These are phyloP conservation scores for Frankliniella fusca DNA, from an alignment of 2,888 invertebrate genomes.

Conservation along the genomic window DNA sequence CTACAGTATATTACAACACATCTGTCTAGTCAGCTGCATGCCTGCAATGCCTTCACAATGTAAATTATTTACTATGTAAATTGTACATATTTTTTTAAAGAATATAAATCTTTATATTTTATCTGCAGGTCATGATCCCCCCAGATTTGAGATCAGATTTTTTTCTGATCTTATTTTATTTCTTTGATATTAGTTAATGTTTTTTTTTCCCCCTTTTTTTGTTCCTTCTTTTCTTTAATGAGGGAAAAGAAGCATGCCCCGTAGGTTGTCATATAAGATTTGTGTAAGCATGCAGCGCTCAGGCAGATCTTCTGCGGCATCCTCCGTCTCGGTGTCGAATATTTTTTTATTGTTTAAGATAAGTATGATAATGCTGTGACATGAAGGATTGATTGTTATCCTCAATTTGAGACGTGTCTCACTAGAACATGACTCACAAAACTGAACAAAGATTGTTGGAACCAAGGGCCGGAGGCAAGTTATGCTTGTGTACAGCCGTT, in stretches of 20 bases:
- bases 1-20: conserved; percentile 26
- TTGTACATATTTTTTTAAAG: conserved; percentile 30
- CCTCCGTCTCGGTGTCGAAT: conserved; percentile 25
- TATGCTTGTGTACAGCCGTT: conserved; percentile 20
- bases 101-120: conserved; percentile 28
- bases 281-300: conserved; percentile 25
- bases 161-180: conserved; percentile 21
- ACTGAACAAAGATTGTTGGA: conserved; percentile 26
- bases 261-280: conserved; percentile 26
- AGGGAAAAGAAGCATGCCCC: conserved; percentile 16
- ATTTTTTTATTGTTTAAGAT: conserved; percentile 27
- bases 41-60: conserved; percentile 24
- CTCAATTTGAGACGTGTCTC: conserved; percentile 14
- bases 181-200: conserved; percentile 32
- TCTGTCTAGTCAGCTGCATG: conserved; percentile 26
- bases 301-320: conserved; percentile 24
- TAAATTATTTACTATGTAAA: conserved; percentile 29
- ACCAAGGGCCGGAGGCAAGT: conserved; percentile 23
- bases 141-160: background rate
- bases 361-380: conserved; percentile 23
- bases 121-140: conserved; percentile 18
- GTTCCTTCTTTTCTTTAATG: background rate
- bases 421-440: background rate
- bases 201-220: conserved; percentile 32
- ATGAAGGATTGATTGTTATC: conserved; percentile 15